Percentiles rank a stretch among this genome's conserved stretches.
phyloP scores from a whole-genome alignment of 2,113 vertebrate genomes.

The Saguinus imperator region DNA sequence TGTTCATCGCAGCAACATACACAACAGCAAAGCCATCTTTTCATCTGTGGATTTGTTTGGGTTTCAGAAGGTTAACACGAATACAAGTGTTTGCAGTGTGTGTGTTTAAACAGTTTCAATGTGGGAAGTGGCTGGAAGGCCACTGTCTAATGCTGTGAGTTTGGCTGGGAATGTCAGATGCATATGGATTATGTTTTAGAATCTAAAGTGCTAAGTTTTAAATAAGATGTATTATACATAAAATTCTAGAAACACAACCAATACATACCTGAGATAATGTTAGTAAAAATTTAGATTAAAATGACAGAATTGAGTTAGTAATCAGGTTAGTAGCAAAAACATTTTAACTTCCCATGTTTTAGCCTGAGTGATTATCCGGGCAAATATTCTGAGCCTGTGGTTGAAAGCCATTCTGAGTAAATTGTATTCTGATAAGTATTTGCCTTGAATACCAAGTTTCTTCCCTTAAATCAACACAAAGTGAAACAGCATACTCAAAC shows the following conservation, averaged over 20 bases:
- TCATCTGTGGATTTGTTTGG: background rate
- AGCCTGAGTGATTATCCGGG: conserved; percentile 56
- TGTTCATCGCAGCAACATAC: too few relatives aligned
- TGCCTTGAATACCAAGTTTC: conserved; percentile 73
- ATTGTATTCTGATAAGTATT: conserved; percentile 69
- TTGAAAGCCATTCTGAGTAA: conserved; percentile 72
- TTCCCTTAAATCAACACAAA: conserved; percentile 60
- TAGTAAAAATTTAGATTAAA: conserved; percentile 37
- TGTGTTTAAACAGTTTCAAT: background rate
- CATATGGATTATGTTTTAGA: background rate
- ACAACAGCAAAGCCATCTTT: background rate
- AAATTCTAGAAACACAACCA: background rate
- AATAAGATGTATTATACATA: background rate
- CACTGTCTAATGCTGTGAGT: background rate
- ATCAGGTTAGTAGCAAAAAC: conserved; percentile 20
- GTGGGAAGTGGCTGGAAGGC: background rate
- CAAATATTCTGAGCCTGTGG: conserved; percentile 66
- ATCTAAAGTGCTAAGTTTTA: conserved; percentile 31
- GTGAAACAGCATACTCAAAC: background rate
- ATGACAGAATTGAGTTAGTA: background rate
- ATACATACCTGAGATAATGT: background rate
- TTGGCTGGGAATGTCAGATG: background rate
- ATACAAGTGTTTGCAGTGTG: background rate
- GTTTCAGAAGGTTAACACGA: background rate
- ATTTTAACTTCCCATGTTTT: background rate